A percentile compares a stretch with the other conserved stretches of the same genome.
Evolutionary conservation across 2,797 vertebrate genomes (phyloP).

Genomic region (Anabacerthia variegaticeps): DNA sequence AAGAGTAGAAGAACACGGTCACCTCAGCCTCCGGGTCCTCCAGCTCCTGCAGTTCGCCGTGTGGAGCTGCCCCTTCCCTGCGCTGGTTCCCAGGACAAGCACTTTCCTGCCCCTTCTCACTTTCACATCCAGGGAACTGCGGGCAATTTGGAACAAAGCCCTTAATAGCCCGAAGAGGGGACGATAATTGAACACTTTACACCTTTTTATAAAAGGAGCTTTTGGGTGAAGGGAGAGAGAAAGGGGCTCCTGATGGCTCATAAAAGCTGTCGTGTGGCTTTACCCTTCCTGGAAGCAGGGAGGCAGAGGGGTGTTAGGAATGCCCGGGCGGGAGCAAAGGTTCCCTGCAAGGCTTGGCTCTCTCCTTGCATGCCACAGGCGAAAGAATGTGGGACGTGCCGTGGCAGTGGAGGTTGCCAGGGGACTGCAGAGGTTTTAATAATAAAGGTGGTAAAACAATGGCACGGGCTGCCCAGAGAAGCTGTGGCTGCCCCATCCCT

Average conservation of each 20-base stretch:
- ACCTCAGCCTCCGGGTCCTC: not conserved
- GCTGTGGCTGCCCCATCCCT: not conserved
- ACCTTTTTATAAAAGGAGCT: not conserved
- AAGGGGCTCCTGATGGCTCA: not conserved
- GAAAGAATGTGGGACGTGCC: fast-evolving
- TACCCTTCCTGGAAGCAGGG: not conserved
- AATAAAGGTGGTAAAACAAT: fast-evolving
- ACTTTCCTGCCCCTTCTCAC: not conserved
- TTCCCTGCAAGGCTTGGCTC: not conserved
- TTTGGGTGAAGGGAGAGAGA: not conserved
- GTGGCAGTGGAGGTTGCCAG: not conserved
- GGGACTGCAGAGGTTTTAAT: not conserved
- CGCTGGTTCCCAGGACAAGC: not conserved
- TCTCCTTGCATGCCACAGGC: not conserved
- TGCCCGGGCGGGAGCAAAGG: not conserved
- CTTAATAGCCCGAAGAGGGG: not conserved
- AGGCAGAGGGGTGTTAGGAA: not conserved
- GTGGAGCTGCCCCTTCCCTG: not conserved
- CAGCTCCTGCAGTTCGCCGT: not conserved
- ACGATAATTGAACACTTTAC: not conserved
- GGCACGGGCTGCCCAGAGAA: not conserved
- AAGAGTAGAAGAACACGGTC: not conserved
- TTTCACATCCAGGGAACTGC: not conserved
- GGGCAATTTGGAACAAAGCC: not conserved
- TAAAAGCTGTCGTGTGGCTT: not conserved